phyloP scores from a whole-genome alignment of 2,797 vertebrate genomes.

The Selene dorsalis region DNA sequence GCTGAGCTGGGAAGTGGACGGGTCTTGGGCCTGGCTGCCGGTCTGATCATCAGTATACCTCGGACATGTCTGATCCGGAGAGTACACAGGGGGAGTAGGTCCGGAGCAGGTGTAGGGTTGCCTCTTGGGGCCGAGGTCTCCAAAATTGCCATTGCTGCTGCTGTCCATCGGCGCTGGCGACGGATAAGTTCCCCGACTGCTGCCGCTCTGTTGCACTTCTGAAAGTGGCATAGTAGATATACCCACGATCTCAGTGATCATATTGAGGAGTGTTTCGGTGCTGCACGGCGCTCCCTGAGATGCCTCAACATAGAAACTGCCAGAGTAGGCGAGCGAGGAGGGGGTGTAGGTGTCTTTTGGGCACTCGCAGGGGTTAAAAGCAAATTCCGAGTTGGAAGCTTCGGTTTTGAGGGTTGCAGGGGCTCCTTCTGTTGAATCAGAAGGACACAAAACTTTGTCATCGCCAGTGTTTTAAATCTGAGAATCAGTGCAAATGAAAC shows the following conservation, averaged over 20 bases:
- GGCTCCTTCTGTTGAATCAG: slow-evolving; percentile 80
- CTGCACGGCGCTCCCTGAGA: slow-evolving; percentile 93
- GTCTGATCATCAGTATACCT: slow-evolving; percentile 83
- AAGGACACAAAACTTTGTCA: slow-evolving; percentile 76
- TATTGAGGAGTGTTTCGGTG: slow-evolving; percentile 96
- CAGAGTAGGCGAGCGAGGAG: slow-evolving; percentile 94
- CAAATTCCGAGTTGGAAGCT: slow-evolving; percentile 86
- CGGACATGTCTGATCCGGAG: slow-evolving; percentile 84
- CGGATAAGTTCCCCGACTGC: slow-evolving; percentile 81
- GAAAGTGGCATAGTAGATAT: slow-evolving; percentile 91
- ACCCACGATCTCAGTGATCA: slow-evolving; percentile 97
- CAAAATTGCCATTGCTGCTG: slow-evolving; percentile 74
- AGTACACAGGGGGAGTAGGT: slow-evolving; percentile 78
- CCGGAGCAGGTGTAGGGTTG: slow-evolving; percentile 85
- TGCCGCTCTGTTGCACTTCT: slow-evolving; percentile 84
- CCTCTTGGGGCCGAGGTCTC: slow-evolving; percentile 80
- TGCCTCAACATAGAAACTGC: slow-evolving; percentile 98
- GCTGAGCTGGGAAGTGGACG: slow-evolving; percentile 81
- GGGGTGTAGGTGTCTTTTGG: slow-evolving; percentile 84
- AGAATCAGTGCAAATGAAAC: slow-evolving; percentile 47
- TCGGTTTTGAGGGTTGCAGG: slow-evolving; percentile 87
- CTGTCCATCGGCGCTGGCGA: slow-evolving; percentile 75
- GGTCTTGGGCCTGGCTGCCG: slow-evolving; percentile 78
- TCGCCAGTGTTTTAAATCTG: slow-evolving; percentile 31
- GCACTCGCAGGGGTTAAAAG: slow-evolving; percentile 86